These are phyloP conservation scores for Apis cerana DNA, from an alignment of 1,140 invertebrate species.

Conservation along the genomic window DNA sequence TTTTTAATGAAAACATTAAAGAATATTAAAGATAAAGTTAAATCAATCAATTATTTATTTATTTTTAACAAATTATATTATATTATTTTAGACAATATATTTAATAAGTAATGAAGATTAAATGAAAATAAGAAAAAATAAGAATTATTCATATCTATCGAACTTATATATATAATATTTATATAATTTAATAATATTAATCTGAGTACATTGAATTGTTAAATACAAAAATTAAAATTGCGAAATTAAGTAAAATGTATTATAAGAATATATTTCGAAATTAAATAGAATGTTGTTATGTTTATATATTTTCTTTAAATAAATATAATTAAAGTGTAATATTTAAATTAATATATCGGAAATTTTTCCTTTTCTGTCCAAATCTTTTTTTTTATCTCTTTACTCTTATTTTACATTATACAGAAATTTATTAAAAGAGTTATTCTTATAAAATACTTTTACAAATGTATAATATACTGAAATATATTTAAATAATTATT, in stretches of 20 bases:
- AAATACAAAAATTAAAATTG: constrained; percentile 1
- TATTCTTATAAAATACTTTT: neutral
- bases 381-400: neutral
- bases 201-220: neutral
- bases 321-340: constrained; percentile 23
- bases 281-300: constrained; percentile 27
- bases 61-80: constrained; percentile 11
- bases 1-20: constrained; percentile 5
- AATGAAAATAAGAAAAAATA: neutral
- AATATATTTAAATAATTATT: constrained; percentile 13
- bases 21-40: neutral
- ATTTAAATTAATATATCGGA: neutral
- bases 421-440: neutral
- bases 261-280: constrained; percentile 2
- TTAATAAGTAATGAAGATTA: neutral
- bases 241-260: constrained; percentile 9
- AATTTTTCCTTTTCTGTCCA: neutral
- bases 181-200: constrained; percentile 11
- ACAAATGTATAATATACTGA: constrained; percentile 14
- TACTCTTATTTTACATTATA: neutral
- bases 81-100: neutral
- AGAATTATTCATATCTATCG: neutral
- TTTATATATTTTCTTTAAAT: constrained; percentile 22
- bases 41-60: constrained; percentile 24
- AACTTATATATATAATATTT: neutral